Evolutionary conservation across 2,113 vertebrate genomes (phyloP), one percentile per base, ranked within the genome.

Genomic region (Limanda limanda): DNA sequence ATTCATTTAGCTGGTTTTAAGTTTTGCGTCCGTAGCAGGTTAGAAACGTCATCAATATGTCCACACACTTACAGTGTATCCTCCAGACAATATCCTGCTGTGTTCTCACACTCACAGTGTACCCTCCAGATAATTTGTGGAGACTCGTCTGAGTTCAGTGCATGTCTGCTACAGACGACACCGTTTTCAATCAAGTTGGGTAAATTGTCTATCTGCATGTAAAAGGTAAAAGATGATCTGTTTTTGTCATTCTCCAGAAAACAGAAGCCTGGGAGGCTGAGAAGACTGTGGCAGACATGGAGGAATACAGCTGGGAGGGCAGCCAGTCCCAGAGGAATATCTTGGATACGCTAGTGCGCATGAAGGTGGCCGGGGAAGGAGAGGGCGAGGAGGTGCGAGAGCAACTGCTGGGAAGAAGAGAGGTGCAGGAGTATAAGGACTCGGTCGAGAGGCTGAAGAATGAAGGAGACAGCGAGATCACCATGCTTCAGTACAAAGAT

Each of bases 291-390:
- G 95, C 93, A 13, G 98, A 99, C 93, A 97, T 97, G 96, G 96
- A 98, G 59, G 96, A 99, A 42, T 99, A 96, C 42, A 57, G 92
- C 45, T 98, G 97, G 98, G 95, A 97, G 83, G 95, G 94, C 0
- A 99, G 97, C 75, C 14, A 82, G 0, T 99, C 97, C 40, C 94
- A 98, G 82, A 95, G 86, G 81, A 99, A 94, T 14, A 66, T 94
- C 31, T 31, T 98, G 74, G 90, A 95, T 42, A 94, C 93, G 0
- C 86, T 99, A 11, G 72, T 92, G 3, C 94, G 74, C 48, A 96
- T 96, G 71, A 92, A 88, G 78, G 78, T 82, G 2, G 82, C 90
- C 0, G 92, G 91, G 1, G 89, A 91, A 1, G 94, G 91, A 68
- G 93, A 92, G 0, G 71, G 59, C 0, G 60, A 81, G 35, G 84